A percentile compares a stretch with the other conserved stretches of the same genome.
Evolutionary conservation across 2,797 vertebrate genomes (phyloP).

Genomic region (Sebastes vulpes): DNA sequence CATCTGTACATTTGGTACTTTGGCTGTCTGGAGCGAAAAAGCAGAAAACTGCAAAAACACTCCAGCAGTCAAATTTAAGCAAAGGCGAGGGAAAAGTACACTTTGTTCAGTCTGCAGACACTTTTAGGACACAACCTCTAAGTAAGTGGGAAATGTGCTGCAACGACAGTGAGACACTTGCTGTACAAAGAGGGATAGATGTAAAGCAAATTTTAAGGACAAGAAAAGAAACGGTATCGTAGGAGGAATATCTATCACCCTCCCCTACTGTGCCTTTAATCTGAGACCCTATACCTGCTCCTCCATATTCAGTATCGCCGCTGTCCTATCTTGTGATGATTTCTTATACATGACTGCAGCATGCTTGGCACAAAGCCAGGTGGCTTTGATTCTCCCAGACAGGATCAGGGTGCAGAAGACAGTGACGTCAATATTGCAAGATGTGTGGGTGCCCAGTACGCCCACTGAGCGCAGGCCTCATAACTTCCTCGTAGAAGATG

Average conservation of each 20-base stretch:
- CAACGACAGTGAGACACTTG: not conserved
- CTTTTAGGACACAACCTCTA: not conserved
- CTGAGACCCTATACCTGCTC: slow-evolving; percentile 15
- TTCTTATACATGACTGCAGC: slow-evolving; percentile 27
- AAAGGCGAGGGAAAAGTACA: not conserved
- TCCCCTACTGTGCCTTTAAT: slow-evolving; percentile 30
- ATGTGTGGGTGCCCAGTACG: slow-evolving; percentile 52
- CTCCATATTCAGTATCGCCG: slow-evolving; percentile 32
- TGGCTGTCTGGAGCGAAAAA: not conserved
- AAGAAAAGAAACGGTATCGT: not conserved
- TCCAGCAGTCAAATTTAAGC: not conserved
- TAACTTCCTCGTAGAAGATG: slow-evolving; percentile 13
- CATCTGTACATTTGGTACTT: not conserved
- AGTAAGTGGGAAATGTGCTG: slow-evolving; percentile 1
- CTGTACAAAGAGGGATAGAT: slow-evolving; percentile 6
- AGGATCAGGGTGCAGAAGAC: slow-evolving; percentile 47
- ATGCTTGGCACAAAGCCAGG: slow-evolving; percentile 39
- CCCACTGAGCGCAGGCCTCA: slow-evolving; percentile 41
- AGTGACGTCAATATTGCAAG: slow-evolving; percentile 56
- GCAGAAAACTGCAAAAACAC: not conserved
- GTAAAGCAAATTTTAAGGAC: slow-evolving; percentile 11
- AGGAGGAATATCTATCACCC: slow-evolving; percentile 13
- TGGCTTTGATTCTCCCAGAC: slow-evolving; percentile 63
- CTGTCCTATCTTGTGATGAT: slow-evolving; percentile 28
- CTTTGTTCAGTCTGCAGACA: not conserved